These are phyloP conservation scores for Bos taurus DNA, from an alignment of 2,113 vertebrate species.

Conservation along the genomic window ARS-UCD2.0 NC_037346.1:45703001-45703500, in stretches of 20 bases:
- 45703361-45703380: neutral
- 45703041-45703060: neutral
- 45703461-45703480: neutral
- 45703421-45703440: neutral
- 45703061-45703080: neutral
- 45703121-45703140: neutral
- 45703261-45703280: neutral
- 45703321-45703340: neutral
- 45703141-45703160: neutral
- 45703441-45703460: neutral
- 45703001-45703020: neutral
- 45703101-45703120: neutral
- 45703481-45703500: neutral
- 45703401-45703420: neutral
- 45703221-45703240: conserved; percentile 38
- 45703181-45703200: neutral
- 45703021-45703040: neutral
- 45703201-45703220: conserved; percentile 22
- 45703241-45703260: neutral
- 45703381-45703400: neutral
- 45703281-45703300: neutral
- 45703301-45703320: neutral
- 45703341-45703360: neutral
- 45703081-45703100: neutral
- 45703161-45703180: neutral